phyloP scores from a whole-genome alignment of 2,888 invertebrate genomes.

The Eupithecia dodoneata region DNA sequence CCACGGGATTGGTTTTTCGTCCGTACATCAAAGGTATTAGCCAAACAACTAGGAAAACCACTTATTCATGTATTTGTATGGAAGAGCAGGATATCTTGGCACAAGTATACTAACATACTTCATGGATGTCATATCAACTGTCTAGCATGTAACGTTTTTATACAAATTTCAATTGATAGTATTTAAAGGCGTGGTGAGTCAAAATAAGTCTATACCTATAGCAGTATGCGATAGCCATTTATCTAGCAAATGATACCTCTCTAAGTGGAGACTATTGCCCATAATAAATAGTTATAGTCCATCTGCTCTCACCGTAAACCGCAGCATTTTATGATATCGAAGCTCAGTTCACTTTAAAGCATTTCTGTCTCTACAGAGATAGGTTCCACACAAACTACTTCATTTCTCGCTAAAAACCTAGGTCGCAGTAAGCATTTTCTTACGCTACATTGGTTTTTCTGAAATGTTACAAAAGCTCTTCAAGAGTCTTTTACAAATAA shows the following conservation, averaged over 20 bases:
- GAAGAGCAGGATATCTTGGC: no score
- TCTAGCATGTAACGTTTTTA: no score
- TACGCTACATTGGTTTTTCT: slow-evolving; percentile 39
- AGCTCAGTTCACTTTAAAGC: not conserved
- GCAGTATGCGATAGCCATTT: not conserved
- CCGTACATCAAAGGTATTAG: no score
- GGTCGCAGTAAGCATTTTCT: slow-evolving; percentile 31
- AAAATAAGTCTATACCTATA: not conserved
- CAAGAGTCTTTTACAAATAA: slow-evolving; percentile 37
- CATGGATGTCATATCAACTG: no score
- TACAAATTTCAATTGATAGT: no score
- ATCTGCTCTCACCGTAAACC: not conserved
- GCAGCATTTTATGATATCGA: not conserved
- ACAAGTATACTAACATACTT: no score
- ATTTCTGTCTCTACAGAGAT: not conserved
- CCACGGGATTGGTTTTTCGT: no score
- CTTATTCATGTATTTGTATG: no score
- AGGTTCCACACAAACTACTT: not conserved
- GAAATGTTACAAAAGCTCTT: slow-evolving; percentile 25
- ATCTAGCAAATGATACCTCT: not conserved
- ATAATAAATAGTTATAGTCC: not conserved
- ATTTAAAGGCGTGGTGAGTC: not conserved
- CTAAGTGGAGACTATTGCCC: not conserved
- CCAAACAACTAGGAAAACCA: no score
- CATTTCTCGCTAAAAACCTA: slow-evolving; percentile 16